These are phyloP conservation scores for Sula dactylatra DNA, from an alignment of 2,113 vertebrate species.

Conservation along the genomic window DNA sequence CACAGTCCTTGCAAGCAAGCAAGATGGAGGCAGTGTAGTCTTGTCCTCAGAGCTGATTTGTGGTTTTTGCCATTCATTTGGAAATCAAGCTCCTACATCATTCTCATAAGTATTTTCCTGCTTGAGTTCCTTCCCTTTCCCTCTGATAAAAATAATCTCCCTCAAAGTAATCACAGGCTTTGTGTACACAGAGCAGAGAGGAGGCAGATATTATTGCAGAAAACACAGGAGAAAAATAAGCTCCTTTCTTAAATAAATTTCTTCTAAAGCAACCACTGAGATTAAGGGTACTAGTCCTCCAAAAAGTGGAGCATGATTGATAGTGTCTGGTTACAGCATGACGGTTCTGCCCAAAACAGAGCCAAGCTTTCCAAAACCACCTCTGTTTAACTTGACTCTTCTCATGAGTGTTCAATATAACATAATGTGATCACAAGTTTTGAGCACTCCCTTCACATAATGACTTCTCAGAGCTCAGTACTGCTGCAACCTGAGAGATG, in stretches of 20 bases:
- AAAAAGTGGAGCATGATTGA: not conserved
- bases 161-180: not conserved
- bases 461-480: not conserved
- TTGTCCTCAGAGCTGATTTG: not conserved
- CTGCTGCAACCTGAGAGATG: not conserved
- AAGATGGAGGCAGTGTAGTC: not conserved
- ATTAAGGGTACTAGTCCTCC: not conserved
- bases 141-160: not conserved
- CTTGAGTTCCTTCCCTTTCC: not conserved
- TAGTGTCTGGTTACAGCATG: not conserved
- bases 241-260: not conserved
- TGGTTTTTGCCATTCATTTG: not conserved
- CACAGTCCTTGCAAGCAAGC: not conserved
- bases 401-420: not conserved
- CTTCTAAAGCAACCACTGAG: not conserved
- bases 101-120: not conserved
- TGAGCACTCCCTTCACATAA: not conserved
- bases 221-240: constrained; percentile 1
- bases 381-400: not conserved
- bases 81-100: not conserved
- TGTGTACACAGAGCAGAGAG: not conserved
- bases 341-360: not conserved
- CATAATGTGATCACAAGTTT: not conserved
- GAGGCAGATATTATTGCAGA: not conserved
- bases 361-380: not conserved